Evolutionary conservation across 2,888 invertebrate species (phyloP).

Genomic region (Papilio protenor): DNA sequence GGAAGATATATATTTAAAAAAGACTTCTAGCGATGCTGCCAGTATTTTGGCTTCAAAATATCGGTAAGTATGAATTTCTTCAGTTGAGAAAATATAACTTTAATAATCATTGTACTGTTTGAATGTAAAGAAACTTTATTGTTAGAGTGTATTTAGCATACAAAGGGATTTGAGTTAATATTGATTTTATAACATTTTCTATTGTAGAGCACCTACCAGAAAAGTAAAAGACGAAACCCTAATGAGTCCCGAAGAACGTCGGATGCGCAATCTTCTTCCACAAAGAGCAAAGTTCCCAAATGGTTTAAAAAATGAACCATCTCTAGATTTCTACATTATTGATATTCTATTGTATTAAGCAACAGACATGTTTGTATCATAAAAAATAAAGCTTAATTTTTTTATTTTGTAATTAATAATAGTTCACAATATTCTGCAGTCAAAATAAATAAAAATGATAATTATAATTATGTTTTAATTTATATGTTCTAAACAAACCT

Average conservation of each 20-base stretch:
- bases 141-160: too few relatives aligned
- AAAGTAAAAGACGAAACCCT: conserved; percentile 62
- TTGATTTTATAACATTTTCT: conserved; percentile 24
- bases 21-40: conserved; percentile 88
- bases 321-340: not conserved
- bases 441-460: not conserved
- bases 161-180: not conserved
- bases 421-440: not conserved
- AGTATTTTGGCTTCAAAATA: conserved; percentile 87
- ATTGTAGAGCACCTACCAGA: conserved; percentile 71
- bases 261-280: conserved; percentile 58
- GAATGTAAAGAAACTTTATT: not conserved
- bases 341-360: not conserved
- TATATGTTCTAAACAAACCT: not conserved
- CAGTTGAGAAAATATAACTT: not conserved
- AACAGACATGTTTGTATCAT: conserved; percentile 9
- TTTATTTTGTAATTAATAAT: conserved; percentile 6
- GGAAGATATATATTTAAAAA: conserved; percentile 84
- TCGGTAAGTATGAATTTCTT: conserved; percentile 72
- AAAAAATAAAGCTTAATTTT: conserved; percentile 1
- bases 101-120: not conserved
- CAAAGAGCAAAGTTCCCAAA: conserved; percentile 75
- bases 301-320: conserved; percentile 75
- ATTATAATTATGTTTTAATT: not conserved
- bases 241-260: conserved; percentile 53